Conservation (phyloP, 2,797 vertebrate genomes). For the Balearica regulorum region DNA sequence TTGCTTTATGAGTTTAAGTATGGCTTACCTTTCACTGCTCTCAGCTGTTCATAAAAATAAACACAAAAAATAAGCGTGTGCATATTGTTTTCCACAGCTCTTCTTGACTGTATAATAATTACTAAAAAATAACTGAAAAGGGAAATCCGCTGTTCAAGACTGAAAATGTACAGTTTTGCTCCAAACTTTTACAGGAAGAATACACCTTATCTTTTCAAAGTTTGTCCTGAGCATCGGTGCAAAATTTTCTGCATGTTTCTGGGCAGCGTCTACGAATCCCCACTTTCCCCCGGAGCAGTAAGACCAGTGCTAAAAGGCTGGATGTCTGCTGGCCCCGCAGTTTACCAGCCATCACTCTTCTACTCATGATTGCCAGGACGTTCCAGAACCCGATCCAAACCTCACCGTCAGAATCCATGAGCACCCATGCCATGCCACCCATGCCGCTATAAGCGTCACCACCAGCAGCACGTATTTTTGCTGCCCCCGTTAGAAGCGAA, state of each 20-base stretch:
- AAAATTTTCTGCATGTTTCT: not conserved
- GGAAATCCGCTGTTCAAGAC: not conserved
- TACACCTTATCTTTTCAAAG: not conserved
- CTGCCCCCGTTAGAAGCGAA: not conserved
- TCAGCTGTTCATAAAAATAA: not conserved
- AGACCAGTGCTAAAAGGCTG: not conserved
- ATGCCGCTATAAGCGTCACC: no score
- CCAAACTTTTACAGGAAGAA: not conserved
- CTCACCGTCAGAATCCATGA: not conserved
- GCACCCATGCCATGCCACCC: no score
- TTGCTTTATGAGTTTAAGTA: conserved; percentile 15
- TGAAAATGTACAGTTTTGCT: not conserved
- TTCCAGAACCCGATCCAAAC: not conserved
- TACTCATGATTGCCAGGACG: no score
- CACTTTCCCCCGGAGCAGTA: not conserved
- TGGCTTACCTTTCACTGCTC: conserved; percentile 1
- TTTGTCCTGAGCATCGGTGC: not conserved
- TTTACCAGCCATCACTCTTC: not conserved
- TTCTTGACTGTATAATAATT: not conserved
- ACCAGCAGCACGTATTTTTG: not conserved
- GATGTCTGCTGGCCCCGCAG: rapidly evolving
- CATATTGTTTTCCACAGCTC: not conserved
- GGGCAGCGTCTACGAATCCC: not conserved
- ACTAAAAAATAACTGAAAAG: not conserved
- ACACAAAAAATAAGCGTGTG: not conserved